Evolutionary conservation across 1,140 invertebrate species (phyloP).

Genomic region (Zaprionus vittiger): DNA sequence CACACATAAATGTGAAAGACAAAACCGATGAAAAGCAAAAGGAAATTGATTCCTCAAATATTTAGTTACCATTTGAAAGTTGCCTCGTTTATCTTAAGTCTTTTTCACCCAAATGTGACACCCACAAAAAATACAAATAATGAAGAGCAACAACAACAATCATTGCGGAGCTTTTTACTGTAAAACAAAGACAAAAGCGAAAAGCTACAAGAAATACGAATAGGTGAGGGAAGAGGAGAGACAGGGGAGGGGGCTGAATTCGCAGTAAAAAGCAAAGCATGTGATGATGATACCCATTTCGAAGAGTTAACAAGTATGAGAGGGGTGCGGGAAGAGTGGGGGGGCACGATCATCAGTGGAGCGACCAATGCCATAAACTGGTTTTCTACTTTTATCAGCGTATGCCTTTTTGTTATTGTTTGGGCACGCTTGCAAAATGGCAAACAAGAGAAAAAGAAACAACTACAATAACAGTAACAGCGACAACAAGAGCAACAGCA

Average conservation of each 20-base stretch:
- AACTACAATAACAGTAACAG: neutral
- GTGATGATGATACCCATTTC: constrained; percentile 23
- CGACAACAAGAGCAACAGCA: constrained; percentile 5
- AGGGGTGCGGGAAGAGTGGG: neutral
- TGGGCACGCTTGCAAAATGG: constrained; percentile 42
- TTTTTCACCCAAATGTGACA: neutral
- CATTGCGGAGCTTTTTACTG: neutral
- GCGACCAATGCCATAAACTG: constrained; percentile 46
- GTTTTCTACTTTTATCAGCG: constrained; percentile 36
- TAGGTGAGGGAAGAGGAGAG: neutral
- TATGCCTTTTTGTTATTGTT: constrained; percentile 31
- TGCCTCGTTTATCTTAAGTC: neutral
- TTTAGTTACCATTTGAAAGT: neutral
- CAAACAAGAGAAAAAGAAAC: constrained; percentile 29
- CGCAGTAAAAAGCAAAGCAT: constrained; percentile 19
- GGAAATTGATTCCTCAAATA: neutral
- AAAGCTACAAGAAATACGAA: neutral
- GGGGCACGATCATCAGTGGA: neutral
- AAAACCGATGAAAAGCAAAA: neutral
- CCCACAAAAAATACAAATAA: neutral
- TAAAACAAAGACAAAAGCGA: constrained; percentile 7
- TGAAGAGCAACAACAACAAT: neutral
- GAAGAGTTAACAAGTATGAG: neutral
- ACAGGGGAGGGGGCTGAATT: neutral
- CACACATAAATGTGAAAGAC: neutral